A percentile compares a stretch with the other conserved stretches of the same genome.
Conservation (phyloP, 2,113 vertebrate species). For the Nothobranchius furzeri region DNA sequence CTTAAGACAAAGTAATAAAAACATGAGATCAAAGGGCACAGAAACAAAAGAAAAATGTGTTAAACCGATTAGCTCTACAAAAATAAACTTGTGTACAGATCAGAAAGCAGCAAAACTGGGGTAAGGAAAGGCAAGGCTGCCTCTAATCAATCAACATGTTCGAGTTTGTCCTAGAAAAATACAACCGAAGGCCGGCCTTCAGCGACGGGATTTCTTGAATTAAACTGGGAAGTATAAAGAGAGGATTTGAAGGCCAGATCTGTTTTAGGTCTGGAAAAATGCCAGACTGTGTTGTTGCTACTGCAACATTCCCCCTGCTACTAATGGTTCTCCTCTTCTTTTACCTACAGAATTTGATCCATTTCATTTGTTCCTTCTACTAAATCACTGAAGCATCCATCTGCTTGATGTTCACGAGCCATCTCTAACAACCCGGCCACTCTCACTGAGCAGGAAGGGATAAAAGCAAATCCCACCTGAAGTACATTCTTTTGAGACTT, state of each 20-base stretch:
- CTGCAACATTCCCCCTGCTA: constrained; percentile 33
- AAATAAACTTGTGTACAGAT: constrained; percentile 18
- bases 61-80: background rate
- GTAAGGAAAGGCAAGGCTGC: constrained; percentile 10
- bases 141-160: constrained; percentile 19
- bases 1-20: background rate
- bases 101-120: constrained; percentile 17
- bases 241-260: constrained; percentile 17
- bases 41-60: constrained; percentile 9
- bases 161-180: constrained; percentile 23
- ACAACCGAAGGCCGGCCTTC: constrained; percentile 23
- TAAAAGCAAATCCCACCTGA: no score
- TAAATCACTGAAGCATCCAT: background rate
- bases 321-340: constrained; percentile 1
- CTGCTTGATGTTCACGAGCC: no score
- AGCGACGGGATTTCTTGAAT: constrained; percentile 22
- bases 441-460: no score
- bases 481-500: background rate
- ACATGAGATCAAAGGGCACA: background rate
- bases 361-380: background rate
- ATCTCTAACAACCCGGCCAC: no score
- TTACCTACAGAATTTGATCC: constrained; percentile 4
- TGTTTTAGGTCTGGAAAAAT: constrained; percentile 39
- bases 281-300: constrained; percentile 38
- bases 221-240: constrained; percentile 11